phyloP scores from a whole-genome alignment of 2,113 vertebrate genomes.

The Engystomops pustulosus region DNA sequence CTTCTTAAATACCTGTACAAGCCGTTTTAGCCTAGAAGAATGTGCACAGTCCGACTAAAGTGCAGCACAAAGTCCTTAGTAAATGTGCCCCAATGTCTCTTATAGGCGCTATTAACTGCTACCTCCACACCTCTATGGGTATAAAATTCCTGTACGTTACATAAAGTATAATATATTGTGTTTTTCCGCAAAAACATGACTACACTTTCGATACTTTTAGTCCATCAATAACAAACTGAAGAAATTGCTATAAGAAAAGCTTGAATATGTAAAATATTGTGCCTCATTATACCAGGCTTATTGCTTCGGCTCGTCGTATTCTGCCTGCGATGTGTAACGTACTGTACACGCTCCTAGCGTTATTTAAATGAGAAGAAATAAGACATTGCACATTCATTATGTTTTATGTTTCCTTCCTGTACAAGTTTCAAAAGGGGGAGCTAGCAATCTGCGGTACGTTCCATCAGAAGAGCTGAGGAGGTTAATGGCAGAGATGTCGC shows the following conservation, averaged over 20 bases:
- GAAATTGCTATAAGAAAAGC: not conserved
- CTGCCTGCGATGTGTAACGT: not conserved
- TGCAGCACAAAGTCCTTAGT: too few relatives aligned
- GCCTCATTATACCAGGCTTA: not conserved
- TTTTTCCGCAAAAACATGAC: too few relatives aligned
- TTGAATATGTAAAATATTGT: constrained; percentile 9
- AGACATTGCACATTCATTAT: not conserved
- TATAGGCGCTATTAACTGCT: too few relatives aligned
- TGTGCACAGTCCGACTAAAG: too few relatives aligned
- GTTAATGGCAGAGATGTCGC: constrained; percentile 8
- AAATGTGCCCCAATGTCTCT: too few relatives aligned
- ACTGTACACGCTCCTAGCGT: not conserved
- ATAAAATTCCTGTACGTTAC: too few relatives aligned
- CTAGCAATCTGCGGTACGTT: constrained; percentile 20
- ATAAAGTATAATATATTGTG: too few relatives aligned
- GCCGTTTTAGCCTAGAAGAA: too few relatives aligned
- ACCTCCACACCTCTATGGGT: too few relatives aligned
- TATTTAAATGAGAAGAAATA: constrained; percentile 28
- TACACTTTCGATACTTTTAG: too few relatives aligned
- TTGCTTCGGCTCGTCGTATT: constrained; percentile 3
- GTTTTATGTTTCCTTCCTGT: not conserved
- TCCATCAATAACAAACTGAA: not conserved
- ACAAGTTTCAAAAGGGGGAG: constrained; percentile 51
- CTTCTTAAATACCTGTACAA: too few relatives aligned
- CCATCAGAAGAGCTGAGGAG: not conserved